Base-by-base conservation (phyloP, 2,888 invertebrate species). In the Cacoxenus indagator region DNA sequence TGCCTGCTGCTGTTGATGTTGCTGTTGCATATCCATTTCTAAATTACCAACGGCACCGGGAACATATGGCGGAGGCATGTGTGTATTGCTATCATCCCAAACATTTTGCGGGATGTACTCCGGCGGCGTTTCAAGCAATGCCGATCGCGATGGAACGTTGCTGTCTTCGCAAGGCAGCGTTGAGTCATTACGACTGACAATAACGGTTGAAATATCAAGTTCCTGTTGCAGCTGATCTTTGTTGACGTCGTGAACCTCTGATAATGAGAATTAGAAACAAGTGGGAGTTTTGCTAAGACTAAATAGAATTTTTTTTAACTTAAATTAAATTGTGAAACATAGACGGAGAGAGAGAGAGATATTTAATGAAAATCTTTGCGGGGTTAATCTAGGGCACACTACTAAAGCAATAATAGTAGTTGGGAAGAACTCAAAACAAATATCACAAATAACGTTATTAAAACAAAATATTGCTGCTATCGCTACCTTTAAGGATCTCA, bases 401-500 rank as follows among this genome's bases (percentile, higher is more conserved):
- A 64, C 43, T 62, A 2, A 46, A 29, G 22, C 29, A 70, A 62
- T 29, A 22, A 22, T 51, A 19, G 19, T 51, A 51, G 17, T 51
- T 51, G 4, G 6, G 19, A 31, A 46, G 64, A 43, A 51, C 29
- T 31, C 3, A 8, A 66, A 37, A 65, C 54, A 19, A 26, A 64
- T 22, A 31, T 24, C 27, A 1, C 37, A 19, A 31, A 61, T 26
- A n/a, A n/a, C n/a, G n/a, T 31, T 59, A 48, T 43, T 62, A 11
- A 22, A 46, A 43, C 19, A 22, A 67, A 61, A 19, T 31, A 48
- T n/a, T n/a, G n/a, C n/a, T 61, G 27, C 24, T 19, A 55, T 65
- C 46, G n/a, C 11, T 57, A 87, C 88, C 87, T 87, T 83, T 81
- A 67, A 83, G 78, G n/a, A 86, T 83, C 68, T 88, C 87, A 55